Base-by-base conservation (phyloP, 2,797 vertebrate genomes). In the Alca torda region DNA sequence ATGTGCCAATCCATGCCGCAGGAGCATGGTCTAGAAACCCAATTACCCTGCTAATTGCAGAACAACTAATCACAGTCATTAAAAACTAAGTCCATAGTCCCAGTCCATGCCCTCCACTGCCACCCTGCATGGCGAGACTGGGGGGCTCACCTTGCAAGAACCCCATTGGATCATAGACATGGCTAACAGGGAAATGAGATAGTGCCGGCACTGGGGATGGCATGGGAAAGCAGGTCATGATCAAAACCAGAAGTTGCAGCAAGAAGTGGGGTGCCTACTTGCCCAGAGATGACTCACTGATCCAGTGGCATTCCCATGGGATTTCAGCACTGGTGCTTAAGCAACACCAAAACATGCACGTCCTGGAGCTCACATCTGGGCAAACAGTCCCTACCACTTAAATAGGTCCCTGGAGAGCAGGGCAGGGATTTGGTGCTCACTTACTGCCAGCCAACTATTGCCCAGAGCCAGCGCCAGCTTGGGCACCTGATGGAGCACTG, bases 1-100 rank as follows among this genome's bases (percentile, higher is more conserved):
- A 0, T 81, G 30, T 72, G 54, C 57, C 53, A 81, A 69, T 64
- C 56, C 45, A 72, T 0, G 0, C 28, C 9, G 2, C 0, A 0
- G 43, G 90, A 93, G 67, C 94, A 96, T 95, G 60, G 95, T 95
- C 92, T 84, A 93, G 63, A 41, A 84, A 90, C 48, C 33, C 3
- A 3, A 24, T 90, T 46, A 76, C 60, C 57, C 43, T 53, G 43
- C 51, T 76, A 67, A 87, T 37, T 10, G 16, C 43, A 39, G 63
- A 65, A 68, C 5, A 15, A 24, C 69, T 65, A 57, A 68, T 45
- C 35, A n/a, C 0, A 0, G 63, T 37, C n/a, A 43, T 43, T 78
- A 64, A 68, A 64, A 67, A 69, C 5, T 16, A 50, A 77, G 68
- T 75, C 69, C 61, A 64, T 1, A 30, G 35, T 70, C n/a, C 63